These are phyloP conservation scores for Caenorhabditis remanei DNA, from an alignment of 1,140 invertebrate species.

Conservation along the genomic window DNA sequence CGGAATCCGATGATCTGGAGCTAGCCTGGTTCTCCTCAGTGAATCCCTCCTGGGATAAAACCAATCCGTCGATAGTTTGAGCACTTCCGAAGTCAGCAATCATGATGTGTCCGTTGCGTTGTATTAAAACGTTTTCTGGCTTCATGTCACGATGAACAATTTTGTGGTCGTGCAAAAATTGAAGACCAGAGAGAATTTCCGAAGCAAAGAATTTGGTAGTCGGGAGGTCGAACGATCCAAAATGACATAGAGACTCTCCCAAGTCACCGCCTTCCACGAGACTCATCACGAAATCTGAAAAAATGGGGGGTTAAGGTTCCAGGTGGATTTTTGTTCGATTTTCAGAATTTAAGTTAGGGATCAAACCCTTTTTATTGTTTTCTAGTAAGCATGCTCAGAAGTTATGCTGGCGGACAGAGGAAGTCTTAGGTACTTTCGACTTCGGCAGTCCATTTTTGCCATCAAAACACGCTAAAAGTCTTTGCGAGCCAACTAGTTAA, in stretches of 20 bases:
- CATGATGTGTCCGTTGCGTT: slow-evolving; percentile 93
- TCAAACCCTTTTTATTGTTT: too few relatives aligned
- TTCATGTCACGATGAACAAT: slow-evolving; percentile 88
- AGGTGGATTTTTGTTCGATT: too few relatives aligned
- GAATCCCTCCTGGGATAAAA: background rate
- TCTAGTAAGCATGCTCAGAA: too few relatives aligned
- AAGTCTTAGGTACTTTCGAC: too few relatives aligned
- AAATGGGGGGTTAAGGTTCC: background rate
- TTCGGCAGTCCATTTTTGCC: too few relatives aligned
- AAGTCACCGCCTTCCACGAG: slow-evolving; percentile 94
- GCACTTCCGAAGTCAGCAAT: slow-evolving; percentile 92
- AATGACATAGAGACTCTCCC: slow-evolving; percentile 88
- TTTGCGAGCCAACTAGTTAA: too few relatives aligned
- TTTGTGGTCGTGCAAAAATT: slow-evolving; percentile 89
- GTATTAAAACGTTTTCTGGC: slow-evolving; percentile 83
- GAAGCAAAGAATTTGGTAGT: slow-evolving; percentile 92
- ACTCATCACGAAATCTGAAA: slow-evolving; percentile 89
- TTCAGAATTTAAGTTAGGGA: too few relatives aligned
- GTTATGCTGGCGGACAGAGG: too few relatives aligned
- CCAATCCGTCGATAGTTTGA: slow-evolving; percentile 83
- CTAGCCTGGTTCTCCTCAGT: slow-evolving; percentile 5
- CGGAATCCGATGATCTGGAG: background rate
- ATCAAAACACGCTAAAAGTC: too few relatives aligned
- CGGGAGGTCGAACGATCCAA: slow-evolving; percentile 83
- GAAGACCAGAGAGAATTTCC: slow-evolving; percentile 90